Percentiles rank a stretch among this genome's conserved stretches.
These are phyloP conservation scores for Anas georgica DNA, from an alignment of 2,797 vertebrate genomes.

Conservation along the genomic window DNA sequence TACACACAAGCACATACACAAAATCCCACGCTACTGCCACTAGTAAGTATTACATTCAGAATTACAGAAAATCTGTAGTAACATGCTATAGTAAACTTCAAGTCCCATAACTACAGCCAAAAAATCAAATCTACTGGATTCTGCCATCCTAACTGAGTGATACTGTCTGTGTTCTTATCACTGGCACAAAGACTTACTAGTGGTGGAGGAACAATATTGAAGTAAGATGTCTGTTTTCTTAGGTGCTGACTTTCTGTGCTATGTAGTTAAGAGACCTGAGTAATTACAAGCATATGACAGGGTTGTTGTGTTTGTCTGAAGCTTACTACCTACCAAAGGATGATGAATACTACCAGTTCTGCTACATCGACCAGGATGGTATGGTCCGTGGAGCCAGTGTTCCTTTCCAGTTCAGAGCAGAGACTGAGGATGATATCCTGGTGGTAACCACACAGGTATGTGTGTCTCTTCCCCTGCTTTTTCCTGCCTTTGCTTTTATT, in stretches of 20 bases:
- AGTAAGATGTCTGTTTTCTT: background rate
- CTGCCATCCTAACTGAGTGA: background rate
- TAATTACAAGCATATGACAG: background rate
- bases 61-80: background rate
- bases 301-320: slow-evolving; percentile 56
- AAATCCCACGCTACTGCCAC: background rate
- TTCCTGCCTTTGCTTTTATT: background rate
- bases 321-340: slow-evolving; percentile 92
- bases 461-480: background rate
- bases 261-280: background rate
- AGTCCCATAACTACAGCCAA: background rate
- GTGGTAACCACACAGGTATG: slow-evolving; percentile 89
- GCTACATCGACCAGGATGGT: slow-evolving; percentile 86
- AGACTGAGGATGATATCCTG: slow-evolving; percentile 83
- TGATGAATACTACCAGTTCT: slow-evolving; percentile 93
- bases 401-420: slow-evolving; percentile 87
- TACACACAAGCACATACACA: background rate
- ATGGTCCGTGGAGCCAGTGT: slow-evolving; percentile 88
- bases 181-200: background rate
- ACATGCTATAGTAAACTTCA: background rate
- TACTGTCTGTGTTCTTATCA: too few species aligned
- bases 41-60: rapidly evolving
- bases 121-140: background rate
- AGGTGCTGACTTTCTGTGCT: background rate
- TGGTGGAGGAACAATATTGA: background rate